These are phyloP conservation scores for Nineta flava DNA, from an alignment of 2,888 invertebrate species.

Conservation along the genomic window DNA sequence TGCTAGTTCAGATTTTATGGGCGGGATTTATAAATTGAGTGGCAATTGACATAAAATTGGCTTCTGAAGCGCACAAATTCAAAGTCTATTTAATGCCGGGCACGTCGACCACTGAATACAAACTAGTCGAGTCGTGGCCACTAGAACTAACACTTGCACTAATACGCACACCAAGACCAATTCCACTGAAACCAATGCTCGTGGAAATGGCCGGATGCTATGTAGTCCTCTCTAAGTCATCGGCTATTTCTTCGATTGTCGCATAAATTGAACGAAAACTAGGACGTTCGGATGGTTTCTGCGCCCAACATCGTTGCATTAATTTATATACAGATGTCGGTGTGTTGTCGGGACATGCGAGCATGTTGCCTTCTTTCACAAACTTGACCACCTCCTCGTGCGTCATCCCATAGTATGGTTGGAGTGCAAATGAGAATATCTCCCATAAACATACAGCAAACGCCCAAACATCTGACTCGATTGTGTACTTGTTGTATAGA, in stretches of 20 bases:
- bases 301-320: constrained; percentile 89
- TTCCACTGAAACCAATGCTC: constrained; percentile 1
- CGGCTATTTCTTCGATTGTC: constrained; percentile 51
- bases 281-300: constrained; percentile 71
- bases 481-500: constrained; percentile 88
- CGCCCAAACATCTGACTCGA: constrained; percentile 95
- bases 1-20: too few relatives aligned
- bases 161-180: constrained; percentile 1
- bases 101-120: constrained; percentile 6
- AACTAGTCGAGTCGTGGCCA: constrained; percentile 3
- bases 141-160: constrained; percentile 5
- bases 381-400: constrained; percentile 93
- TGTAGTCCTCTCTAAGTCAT: constrained; percentile 21
- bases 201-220: constrained; percentile 5
- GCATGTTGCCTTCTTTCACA: constrained; percentile 82
- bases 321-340: constrained; percentile 74
- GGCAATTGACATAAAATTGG: too few relatives aligned
- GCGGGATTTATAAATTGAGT: too few relatives aligned
- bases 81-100: constrained; percentile 5
- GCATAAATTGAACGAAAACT: constrained; percentile 71
- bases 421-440: constrained; percentile 88
- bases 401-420: constrained; percentile 94
- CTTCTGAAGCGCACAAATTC: too few relatives aligned
- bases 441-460: constrained; percentile 95
- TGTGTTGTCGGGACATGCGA: constrained; percentile 82